A percentile compares a stretch with the other conserved stretches of the same genome.
Conservation (phyloP, 2,113 vertebrate genomes). For the Sander vitreus region DNA sequence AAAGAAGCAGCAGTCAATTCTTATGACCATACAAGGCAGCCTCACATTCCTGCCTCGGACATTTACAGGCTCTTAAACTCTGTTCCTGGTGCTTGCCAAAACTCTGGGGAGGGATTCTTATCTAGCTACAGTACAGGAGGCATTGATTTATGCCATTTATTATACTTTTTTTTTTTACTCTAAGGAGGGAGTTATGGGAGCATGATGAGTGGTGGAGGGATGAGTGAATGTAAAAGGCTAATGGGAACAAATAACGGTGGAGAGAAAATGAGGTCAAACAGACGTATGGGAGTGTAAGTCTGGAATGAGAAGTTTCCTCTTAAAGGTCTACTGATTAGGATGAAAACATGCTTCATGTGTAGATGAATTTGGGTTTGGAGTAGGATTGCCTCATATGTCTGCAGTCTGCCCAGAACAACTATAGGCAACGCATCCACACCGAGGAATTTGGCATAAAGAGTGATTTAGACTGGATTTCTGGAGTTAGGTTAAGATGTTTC, state of each 20-base stretch:
- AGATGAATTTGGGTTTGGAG: not conserved
- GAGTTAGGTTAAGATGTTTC: not conserved
- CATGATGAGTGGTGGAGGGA: conserved; percentile 24
- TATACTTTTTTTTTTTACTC: not conserved
- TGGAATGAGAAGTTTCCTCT: conserved; percentile 55
- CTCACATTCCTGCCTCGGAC: conserved; percentile 82
- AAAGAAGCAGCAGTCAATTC: conserved; percentile 58
- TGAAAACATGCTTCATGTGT: not conserved
- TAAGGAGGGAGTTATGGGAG: conserved; percentile 36
- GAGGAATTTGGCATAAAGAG: not conserved
- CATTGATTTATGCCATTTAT: not conserved
- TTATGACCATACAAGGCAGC: conserved; percentile 90
- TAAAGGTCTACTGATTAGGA: not conserved
- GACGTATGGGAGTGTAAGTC: conserved; percentile 22
- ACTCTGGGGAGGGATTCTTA: conserved; percentile 79
- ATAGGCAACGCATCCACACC: not conserved
- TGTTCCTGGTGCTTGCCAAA: conserved; percentile 80
- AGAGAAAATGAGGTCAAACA: conserved; percentile 26
- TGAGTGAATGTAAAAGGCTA: conserved; percentile 39
- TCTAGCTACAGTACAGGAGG: conserved; percentile 74
- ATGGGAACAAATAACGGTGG: conserved; percentile 29
- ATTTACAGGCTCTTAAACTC: conserved; percentile 85
- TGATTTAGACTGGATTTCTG: not conserved
- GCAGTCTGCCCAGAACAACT: not conserved
- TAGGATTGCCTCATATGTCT: not conserved